Evolutionary conservation across 2,888 invertebrate genomes (phyloP).

Genomic region (Agrotis clavis): DNA sequence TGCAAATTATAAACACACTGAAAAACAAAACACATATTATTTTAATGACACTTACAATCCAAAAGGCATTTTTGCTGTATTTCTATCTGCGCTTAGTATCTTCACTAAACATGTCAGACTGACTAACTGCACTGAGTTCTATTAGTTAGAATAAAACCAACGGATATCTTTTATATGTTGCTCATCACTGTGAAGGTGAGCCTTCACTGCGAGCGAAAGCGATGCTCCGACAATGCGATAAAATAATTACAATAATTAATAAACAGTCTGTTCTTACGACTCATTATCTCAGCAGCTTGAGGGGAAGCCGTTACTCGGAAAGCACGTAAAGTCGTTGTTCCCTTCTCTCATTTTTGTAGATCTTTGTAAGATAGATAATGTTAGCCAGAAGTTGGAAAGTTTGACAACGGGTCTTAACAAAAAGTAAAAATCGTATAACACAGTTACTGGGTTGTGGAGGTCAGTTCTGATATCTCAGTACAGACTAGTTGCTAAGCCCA

Average conservation of each 20-base stretch:
- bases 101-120: constrained; percentile 52
- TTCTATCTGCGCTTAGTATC: constrained; percentile 35
- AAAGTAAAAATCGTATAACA: too few species aligned
- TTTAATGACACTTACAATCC: constrained; percentile 77
- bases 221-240: not conserved
- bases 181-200: constrained; percentile 24
- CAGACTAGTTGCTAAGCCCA: too few species aligned
- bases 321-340: too few species aligned
- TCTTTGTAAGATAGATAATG: too few species aligned
- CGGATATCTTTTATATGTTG: constrained; percentile 68
- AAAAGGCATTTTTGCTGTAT: constrained; percentile 73
- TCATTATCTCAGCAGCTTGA: too few species aligned
- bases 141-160: constrained; percentile 52
- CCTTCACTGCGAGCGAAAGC: constrained; percentile 31
- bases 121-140: constrained; percentile 33
- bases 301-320: too few species aligned
- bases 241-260: not conserved
- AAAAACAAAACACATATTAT: not conserved
- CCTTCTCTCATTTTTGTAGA: too few species aligned
- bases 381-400: too few species aligned
- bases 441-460: too few species aligned
- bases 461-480: too few species aligned
- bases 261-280: not conserved
- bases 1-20: not conserved
- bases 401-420: too few species aligned